phyloP scores from a whole-genome alignment of 2,888 invertebrate species.

The Eurytoma californica region DNA sequence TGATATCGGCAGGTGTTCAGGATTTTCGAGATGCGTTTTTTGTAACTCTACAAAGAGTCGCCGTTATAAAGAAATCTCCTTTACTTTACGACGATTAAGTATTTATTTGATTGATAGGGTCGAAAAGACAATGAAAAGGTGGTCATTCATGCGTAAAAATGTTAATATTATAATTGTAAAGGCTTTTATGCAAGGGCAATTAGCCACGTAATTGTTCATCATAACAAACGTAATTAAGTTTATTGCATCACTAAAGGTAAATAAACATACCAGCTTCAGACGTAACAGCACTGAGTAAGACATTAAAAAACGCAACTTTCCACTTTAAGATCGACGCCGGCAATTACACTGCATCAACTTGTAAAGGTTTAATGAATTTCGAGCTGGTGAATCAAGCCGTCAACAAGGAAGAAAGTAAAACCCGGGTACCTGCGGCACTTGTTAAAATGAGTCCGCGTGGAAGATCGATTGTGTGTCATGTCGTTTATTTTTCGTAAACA shows the following conservation, averaged over 20 bases:
- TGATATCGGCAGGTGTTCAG: too few relatives aligned
- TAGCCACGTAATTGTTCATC: not conserved
- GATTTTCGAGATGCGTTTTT: too few relatives aligned
- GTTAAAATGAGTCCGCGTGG: not conserved
- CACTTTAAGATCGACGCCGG: constrained; percentile 17
- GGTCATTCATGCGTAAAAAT: too few relatives aligned
- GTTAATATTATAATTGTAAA: too few relatives aligned
- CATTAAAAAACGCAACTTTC: constrained; percentile 10
- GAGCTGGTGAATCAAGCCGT: constrained; percentile 29
- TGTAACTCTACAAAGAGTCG: too few relatives aligned
- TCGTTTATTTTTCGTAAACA: constrained; percentile 1
- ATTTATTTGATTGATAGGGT: too few relatives aligned
- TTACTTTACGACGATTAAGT: too few relatives aligned
- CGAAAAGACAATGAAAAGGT: too few relatives aligned
- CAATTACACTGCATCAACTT: not conserved
- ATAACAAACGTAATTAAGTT: not conserved
- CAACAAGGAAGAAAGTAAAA: constrained; percentile 35
- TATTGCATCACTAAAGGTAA: too few relatives aligned
- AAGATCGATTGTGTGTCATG: constrained; percentile 18
- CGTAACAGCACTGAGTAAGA: too few relatives aligned
- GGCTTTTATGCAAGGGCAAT: not conserved
- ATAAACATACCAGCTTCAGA: too few relatives aligned
- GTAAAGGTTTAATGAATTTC: constrained; percentile 5
- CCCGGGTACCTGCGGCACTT: not conserved
- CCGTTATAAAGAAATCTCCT: too few relatives aligned